Conservation (phyloP, 2,888 invertebrate species). For the Pterobdella sp. region DNA sequence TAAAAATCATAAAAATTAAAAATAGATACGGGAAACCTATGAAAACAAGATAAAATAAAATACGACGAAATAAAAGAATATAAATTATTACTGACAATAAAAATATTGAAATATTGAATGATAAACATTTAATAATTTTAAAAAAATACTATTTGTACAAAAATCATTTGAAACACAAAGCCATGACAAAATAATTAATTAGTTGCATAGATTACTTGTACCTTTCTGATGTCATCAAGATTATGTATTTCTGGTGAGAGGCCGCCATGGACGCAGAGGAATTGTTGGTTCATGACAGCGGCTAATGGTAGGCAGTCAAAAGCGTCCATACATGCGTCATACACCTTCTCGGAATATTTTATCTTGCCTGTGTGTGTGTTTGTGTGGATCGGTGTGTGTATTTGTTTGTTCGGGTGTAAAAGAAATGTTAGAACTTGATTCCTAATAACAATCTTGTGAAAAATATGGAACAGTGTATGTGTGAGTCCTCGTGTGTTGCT, state of each 20-base stretch:
- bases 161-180: background rate
- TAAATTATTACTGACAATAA: no score
- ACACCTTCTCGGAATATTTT: conserved; percentile 98
- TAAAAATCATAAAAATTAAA: background rate
- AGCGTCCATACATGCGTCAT: conserved; percentile 99
- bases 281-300: conserved; percentile 99
- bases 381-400: background rate
- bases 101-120: no score
- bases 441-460: no score
- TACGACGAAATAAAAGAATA: no score
- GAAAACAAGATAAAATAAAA: no score
- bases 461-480: no score
- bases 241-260: conserved; percentile 98
- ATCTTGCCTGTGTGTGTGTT: conserved; percentile 65
- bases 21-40: no score
- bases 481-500: background rate
- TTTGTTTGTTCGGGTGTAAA: conserved; percentile 4
- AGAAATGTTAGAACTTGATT: no score
- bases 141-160: background rate
- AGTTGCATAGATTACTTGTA: no score
- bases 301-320: conserved; percentile 98
- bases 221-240: conserved; percentile 97
- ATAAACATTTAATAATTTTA: no score
- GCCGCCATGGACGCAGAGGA: conserved; percentile 98
- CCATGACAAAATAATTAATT: background rate